Conservation (phyloP, 2,113 vertebrate genomes). For the Entelurus aequoreus region DNA sequence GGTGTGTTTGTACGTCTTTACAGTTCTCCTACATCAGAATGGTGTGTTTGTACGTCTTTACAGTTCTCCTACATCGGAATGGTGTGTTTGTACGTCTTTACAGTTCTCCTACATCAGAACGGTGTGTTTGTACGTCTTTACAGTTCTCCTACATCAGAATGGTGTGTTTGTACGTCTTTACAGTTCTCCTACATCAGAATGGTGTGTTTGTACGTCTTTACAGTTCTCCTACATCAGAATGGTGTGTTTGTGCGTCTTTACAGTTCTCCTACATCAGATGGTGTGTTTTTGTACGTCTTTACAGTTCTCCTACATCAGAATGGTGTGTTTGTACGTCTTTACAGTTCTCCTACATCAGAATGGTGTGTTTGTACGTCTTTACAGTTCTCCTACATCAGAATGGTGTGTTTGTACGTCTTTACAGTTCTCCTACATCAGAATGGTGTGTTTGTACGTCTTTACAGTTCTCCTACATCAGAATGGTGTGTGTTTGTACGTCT, state of each 20-base stretch:
- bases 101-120: background rate
- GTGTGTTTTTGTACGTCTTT: conserved; percentile 59
- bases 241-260: conserved; percentile 56
- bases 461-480: background rate
- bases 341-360: background rate
- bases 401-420: conserved; percentile 57
- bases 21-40: background rate
- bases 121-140: conserved; percentile 56
- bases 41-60: conserved; percentile 56
- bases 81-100: conserved; percentile 56
- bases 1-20: conserved; percentile 56
- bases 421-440: background rate
- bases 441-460: conserved; percentile 60
- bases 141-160: background rate
- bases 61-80: background rate
- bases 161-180: conserved; percentile 56
- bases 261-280: background rate
- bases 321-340: conserved; percentile 57
- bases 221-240: background rate
- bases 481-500: conserved; percentile 61
- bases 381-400: background rate
- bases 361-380: conserved; percentile 57
- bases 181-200: background rate
- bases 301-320: background rate
- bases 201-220: conserved; percentile 56